These are phyloP conservation scores for Tympanuchus pallidicinctus DNA, from an alignment of 2,113 vertebrate species.

Conservation along the genomic window DNA sequence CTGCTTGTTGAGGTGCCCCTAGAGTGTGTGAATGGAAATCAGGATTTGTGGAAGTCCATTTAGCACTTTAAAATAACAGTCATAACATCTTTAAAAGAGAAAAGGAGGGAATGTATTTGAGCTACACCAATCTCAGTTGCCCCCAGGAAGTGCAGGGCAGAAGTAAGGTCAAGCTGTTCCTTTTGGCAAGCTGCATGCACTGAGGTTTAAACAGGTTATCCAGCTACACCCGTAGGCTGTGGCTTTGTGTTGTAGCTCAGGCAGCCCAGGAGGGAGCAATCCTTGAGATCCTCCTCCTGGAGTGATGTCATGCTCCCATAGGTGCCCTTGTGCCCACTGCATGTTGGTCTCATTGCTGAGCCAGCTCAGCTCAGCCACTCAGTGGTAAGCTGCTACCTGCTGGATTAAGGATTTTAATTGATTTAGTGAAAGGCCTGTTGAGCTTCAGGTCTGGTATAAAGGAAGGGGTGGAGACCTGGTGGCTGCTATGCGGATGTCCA, in stretches of 20 bases:
- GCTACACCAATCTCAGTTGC: not conserved
- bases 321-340: not conserved
- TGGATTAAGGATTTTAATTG: not conserved
- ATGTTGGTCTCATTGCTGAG: rapidly evolving
- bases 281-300: not conserved
- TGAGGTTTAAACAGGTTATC: not conserved
- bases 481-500: not conserved
- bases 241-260: not conserved
- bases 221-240: not conserved
- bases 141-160: not conserved
- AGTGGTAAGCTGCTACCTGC: not conserved
- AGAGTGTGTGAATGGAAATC: not conserved
- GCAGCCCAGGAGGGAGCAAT: not conserved
- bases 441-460: not conserved
- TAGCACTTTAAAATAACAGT: not conserved
- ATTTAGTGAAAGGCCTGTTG: not conserved
- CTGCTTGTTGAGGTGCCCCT: not conserved
- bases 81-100: not conserved
- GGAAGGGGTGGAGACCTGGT: not conserved
- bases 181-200: not conserved
- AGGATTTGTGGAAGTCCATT: not conserved
- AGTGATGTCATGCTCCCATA: rapidly evolving
- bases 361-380: not conserved
- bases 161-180: not conserved
- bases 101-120: not conserved